A percentile compares a stretch with the other conserved stretches of the same genome.
These are phyloP conservation scores for Felis catus DNA, from an alignment of 2,113 vertebrate species.

Conservation along the genomic window DNA sequence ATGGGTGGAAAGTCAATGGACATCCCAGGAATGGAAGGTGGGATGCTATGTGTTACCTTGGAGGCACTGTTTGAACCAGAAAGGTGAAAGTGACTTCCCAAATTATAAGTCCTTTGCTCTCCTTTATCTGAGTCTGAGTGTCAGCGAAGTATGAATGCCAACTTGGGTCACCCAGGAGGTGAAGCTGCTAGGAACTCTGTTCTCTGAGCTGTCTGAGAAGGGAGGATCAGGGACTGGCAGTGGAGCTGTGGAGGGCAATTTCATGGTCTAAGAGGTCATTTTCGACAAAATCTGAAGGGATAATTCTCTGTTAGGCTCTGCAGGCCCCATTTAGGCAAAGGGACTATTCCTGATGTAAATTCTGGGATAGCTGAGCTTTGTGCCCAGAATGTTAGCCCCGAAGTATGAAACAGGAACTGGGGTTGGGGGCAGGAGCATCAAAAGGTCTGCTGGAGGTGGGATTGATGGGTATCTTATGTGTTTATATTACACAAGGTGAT, in stretches of 20 bases:
- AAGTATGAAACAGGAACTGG: neutral
- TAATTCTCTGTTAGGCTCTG: neutral
- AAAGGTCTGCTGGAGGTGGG: neutral
- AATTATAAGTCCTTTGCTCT: neutral
- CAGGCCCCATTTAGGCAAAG: neutral
- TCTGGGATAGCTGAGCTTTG: neutral
- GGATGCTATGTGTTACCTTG: fast-evolving
- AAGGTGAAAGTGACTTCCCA: no score
- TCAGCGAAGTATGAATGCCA: neutral
- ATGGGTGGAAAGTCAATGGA: neutral
- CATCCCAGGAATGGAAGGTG: neutral
- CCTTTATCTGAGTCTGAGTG: neutral
- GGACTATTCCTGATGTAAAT: neutral
- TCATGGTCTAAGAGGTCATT: neutral
- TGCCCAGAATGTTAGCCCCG: neutral
- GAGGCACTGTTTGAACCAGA: neutral
- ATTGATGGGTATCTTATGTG: neutral
- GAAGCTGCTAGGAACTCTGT: neutral
- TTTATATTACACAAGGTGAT: neutral
- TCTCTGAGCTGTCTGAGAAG: neutral
- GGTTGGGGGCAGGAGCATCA: neutral
- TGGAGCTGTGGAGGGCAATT: neutral
- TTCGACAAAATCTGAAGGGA: neutral
- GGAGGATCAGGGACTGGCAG: neutral
- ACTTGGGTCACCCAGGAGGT: neutral